phyloP scores from a whole-genome alignment of 1,140 invertebrate species.

The Gryllus bimaculatus region DNA sequence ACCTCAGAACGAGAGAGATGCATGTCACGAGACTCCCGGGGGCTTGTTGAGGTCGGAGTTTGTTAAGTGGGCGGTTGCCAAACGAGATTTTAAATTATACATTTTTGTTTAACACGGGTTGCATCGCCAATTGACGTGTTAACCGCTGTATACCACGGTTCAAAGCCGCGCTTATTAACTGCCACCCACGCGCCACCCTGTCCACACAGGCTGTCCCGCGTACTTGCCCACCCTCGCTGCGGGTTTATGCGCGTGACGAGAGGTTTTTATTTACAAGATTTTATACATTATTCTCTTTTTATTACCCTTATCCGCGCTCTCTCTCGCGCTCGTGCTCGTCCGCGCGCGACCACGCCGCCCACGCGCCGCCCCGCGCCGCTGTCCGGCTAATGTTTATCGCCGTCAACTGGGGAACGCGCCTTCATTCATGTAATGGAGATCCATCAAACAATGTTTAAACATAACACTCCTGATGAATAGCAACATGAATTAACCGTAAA shows the following conservation, averaged over 20 bases:
- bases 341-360: no score
- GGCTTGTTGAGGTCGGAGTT: no score
- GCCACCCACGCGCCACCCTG: background rate
- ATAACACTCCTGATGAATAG: background rate
- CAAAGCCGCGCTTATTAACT: background rate
- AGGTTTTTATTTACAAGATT: background rate
- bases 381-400: background rate
- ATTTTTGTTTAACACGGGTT: slow-evolving; percentile 5
- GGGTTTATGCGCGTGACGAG: background rate
- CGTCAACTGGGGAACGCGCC: background rate
- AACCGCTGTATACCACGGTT: background rate
- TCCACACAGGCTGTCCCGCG: background rate
- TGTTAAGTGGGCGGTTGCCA: background rate
- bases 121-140: background rate
- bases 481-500: background rate
- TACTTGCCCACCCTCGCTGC: background rate
- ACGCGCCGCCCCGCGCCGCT: no score
- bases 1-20: no score
- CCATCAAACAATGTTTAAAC: slow-evolving; percentile 4
- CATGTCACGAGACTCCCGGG: no score
- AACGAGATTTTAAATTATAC: background rate
- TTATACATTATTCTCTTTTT: slow-evolving; percentile 6
- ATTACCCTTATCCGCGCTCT: background rate
- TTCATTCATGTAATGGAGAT: background rate
- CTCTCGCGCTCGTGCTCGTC: background rate